Base-by-base conservation (phyloP, 2,888 invertebrate genomes). In the Drosophila algonquin region DNA sequence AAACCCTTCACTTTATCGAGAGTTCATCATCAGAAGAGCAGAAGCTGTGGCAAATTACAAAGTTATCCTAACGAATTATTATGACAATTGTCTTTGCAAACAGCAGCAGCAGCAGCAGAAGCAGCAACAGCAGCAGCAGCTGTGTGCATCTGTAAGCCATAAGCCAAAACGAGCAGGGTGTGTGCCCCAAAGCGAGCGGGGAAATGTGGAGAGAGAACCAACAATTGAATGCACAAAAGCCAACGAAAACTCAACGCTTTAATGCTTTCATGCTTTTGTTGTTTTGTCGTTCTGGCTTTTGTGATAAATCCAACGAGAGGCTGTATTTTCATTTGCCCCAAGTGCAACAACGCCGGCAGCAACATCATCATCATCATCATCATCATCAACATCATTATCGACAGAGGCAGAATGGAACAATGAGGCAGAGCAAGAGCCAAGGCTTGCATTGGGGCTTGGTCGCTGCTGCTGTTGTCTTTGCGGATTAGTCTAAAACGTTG, bases 401-500 rank as follows among this genome's bases (percentile, higher is more conserved):
- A 27, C 51, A 21, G 44, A 16, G 45, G 53, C 35, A 32, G 35
- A 12, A 53, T 18, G 48, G 30, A 44, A 55, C 64, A 63, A 54
- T 54, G 46, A 63, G 53, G 35, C 32, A 30, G n/a, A n/a, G 40
- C 40, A 14, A n/a, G n/a, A 40, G 40, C 40, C n/a, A 7, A n/a
- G 6, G 40, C n/a, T 40, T 7, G 40, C 14, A 40, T 40, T 40
- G 40, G 40, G 40, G 35, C 12, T 51, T 24, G 57, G n/a, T 44
- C 30, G 54, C 56, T 61, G 65, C 21, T 45, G 35, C 18, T 21
- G n/a, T 32, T 87, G 79, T 84, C 85, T 84, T 81, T 83, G 74
- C 74, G 81, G 83, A 83, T 83, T 83, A 87, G 77, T 61, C 55
- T 77, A 61, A 74, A 83, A 76, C 68, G 72, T 59, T 79, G 77